Percentiles rank a stretch among this genome's conserved stretches.
Conservation (phyloP, 2,888 invertebrate species). For the Cheilosia vernalis region DNA sequence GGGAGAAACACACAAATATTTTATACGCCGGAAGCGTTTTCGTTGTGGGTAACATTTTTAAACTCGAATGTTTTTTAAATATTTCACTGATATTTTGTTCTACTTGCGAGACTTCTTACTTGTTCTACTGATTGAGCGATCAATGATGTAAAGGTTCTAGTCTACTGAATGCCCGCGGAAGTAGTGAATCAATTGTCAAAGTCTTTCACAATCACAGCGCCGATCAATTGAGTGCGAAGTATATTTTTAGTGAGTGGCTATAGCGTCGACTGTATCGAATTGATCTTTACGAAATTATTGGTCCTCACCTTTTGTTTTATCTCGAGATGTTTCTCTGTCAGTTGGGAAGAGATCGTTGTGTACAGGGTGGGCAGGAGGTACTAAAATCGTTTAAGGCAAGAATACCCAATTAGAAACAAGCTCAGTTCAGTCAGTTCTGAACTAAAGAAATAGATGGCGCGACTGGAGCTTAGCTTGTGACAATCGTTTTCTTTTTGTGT, state of each 20-base stretch:
- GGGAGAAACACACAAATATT: neutral
- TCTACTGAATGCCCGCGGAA: neutral
- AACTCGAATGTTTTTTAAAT: neutral
- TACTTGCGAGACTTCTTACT: neutral
- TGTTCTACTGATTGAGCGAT: neutral
- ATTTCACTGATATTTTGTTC: neutral
- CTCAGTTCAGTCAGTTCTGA: too few relatives aligned
- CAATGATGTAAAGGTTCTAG: neutral
- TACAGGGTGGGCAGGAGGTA: too few relatives aligned
- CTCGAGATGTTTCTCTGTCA: neutral
- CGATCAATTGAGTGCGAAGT: neutral
- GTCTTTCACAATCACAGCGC: neutral
- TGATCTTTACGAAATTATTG: slow-evolving; percentile 18
- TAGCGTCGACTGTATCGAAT: neutral
- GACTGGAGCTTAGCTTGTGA: too few relatives aligned
- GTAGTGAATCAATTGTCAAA: neutral
- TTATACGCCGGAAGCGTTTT: slow-evolving; percentile 40
- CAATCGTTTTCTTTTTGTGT: too few relatives aligned
- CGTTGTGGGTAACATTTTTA: neutral
- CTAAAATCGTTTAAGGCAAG: too few relatives aligned
- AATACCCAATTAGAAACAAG: too few relatives aligned
- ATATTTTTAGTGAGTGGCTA: slow-evolving; percentile 6
- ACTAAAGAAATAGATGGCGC: too few relatives aligned
- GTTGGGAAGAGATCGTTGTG: too few relatives aligned
- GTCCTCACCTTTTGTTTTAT: neutral